Evolutionary conservation across 2,888 invertebrate genomes (phyloP), one percentile per base, ranked within the genome.

Genomic region (Pachydiplax longipennis): DNA sequence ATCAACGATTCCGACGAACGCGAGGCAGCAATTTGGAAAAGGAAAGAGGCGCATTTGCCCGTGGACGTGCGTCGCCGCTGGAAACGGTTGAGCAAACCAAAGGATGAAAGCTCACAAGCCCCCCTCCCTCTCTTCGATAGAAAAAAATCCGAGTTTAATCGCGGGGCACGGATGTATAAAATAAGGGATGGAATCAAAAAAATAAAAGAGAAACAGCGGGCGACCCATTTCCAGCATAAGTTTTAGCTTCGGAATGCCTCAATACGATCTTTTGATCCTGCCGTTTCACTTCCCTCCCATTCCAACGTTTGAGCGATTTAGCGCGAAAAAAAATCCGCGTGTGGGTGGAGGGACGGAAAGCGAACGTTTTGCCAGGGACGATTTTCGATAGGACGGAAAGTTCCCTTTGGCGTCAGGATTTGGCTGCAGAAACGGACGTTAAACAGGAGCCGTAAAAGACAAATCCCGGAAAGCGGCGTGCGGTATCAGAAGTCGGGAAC

Each of bases 211-310:
- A 48, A 18, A 82, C 40, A 82, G 58, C n/a, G 65, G 61, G 35
- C 87, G 22, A 58, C 87, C 61, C 37, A 22, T 65, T 58, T 37
- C 61, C 35, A 65, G 87, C 87, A n/a, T 22, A 87, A 58, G 40
- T 58, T 58, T 61, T 61, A 61, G n/a, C 61, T 87, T 65, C 53
- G 53, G 65, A 87, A 65, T 61, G 61, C 87, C 58, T 87, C 87
- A 87, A 87, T 87, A 61, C 87, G 87, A 87, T 40, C 87, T 87
- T 87, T 87, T 87, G 87, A 87, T 87, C 87, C 87, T 8, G 87
- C 22, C 82, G 87, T 37, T 61, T 65, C 37, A 58, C 31, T 65
- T 65, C 37, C 37, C 31, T 65, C 37, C 37, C 31, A 31, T 53
- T 83, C 48, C 25, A 18, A 83, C 31, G 53, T 65, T 65, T 61